Base-by-base conservation (phyloP, 2,797 vertebrate species). In the Ambastaia sidthimunki region DNA sequence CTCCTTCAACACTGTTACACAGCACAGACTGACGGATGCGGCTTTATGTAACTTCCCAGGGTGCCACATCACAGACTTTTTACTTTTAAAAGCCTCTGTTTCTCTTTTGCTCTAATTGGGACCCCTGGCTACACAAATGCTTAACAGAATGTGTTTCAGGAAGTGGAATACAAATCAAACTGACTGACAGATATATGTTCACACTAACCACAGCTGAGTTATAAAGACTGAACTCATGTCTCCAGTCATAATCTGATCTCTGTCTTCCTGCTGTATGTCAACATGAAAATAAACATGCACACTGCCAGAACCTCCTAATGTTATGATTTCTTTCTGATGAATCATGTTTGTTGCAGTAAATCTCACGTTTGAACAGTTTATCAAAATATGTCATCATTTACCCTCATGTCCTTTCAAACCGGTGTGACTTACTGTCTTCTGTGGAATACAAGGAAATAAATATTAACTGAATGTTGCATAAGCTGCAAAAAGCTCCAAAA, bases 101-200 rank as follows among this genome's bases (percentile, higher is more conserved):
- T 18, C 31, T 50, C 65, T 41, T 44, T 54, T 57, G 55, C 34
- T 82, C 50, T 74, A 78, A 78, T 52, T 11, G 82, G 82, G 81
- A 86, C 80, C 83, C 83, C 63, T 68, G 66, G 5, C 73, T 54
- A 60, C 79, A 74, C 71, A 86, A 79, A 81, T 83, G 85, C 78
- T 76, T 77, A 62, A 7, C 73, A 65, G 50, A 66, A 66, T 37
- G 83, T 84, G 85, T 80, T 47, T 80, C 52, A 74, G 81, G 78
- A 82, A 31, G 60, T 60, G 50, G 78, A 72, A 62, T 44, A 80
- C 37, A 76, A 71, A 66, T n/a, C n/a, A n/a, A n/a, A n/a, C n/a
- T n/a, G n/a, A n/a, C n/a, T n/a, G n/a, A n/a, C n/a, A n/a, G n/a
- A n/a, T 88, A 87, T 84, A 72, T 60, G 82, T 88, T 86, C 87